phyloP scores from a whole-genome alignment of 2,113 vertebrate species.

The Hylia prasina region DNA sequence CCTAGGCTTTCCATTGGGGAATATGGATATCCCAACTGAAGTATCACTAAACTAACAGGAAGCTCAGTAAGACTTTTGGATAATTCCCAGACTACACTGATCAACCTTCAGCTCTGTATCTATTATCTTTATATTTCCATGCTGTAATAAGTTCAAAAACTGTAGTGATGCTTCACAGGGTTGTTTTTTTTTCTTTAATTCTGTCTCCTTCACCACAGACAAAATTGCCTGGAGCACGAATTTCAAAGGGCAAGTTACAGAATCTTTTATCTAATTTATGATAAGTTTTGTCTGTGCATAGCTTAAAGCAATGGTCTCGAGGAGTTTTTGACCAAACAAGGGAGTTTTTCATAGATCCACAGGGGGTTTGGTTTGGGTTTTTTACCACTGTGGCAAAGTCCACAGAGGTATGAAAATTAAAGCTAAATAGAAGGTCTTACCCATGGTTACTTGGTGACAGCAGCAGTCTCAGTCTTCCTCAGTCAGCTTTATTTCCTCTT shows the following conservation, averaged over 20 bases:
- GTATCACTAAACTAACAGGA: neutral
- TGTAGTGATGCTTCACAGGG: neutral
- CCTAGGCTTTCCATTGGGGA: neutral
- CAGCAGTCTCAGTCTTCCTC: neutral
- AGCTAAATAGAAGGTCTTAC: neutral
- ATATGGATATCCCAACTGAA: neutral
- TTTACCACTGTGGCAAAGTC: neutral
- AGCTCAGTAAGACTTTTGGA: neutral
- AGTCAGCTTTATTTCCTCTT: neutral
- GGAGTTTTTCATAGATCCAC: neutral
- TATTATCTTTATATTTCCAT: slow-evolving; percentile 7
- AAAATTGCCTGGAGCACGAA: slow-evolving; percentile 5
- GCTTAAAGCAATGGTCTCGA: neutral
- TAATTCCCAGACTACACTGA: slow-evolving; percentile 4
- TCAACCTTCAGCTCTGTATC: slow-evolving; percentile 7
- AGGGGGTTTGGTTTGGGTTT: neutral
- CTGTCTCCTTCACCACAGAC: neutral
- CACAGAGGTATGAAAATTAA: neutral
- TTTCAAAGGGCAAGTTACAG: slow-evolving; percentile 16
- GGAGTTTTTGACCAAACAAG: neutral
- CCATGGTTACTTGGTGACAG: neutral
- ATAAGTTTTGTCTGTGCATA: neutral
- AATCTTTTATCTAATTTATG: slow-evolving; percentile 16
- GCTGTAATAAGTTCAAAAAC: neutral
- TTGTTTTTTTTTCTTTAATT: neutral